Evolutionary conservation across 2,888 invertebrate genomes (phyloP), one percentile per base, ranked within the genome.

Genomic region (Aethes cnicana): DNA sequence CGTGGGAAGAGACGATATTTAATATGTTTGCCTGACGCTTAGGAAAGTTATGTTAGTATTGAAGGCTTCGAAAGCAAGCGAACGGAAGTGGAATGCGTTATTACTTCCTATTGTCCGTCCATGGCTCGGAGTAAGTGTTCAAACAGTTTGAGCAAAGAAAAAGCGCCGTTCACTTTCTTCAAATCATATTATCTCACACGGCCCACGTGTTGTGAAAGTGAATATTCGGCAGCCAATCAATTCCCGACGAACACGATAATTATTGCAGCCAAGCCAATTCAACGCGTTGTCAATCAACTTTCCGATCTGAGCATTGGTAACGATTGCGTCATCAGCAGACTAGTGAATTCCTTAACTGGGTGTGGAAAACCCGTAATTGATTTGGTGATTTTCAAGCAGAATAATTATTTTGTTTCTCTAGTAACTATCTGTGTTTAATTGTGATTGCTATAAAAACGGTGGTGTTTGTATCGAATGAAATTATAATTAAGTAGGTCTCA

Each of bases 121-220:
- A 35, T 44, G 44, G 44, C 44, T 46, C 52, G 26, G 28, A 50
- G 55, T 53, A 57, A 64, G 62, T 68, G 69, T 63, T 63, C 74
- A 81, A 84, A 85, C 64, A 75, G 53, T 66, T 72, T 78, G 72
- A 59, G 76, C 67, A 86, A 85, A 86, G 84, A 84, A 87, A 86
- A 81, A 84, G 82, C 50, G 65, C 78, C 82, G 80, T 84, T 87
- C 82, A 85, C 88, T 88, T 88, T 88, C 85, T 74, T 80, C 66
- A 65, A 67, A 73, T 74, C 66, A 70, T 73, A 62, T 62, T 64
- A 52, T 77, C 71, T 74, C 77, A 78, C 75, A 78, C 68, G 63
- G 59, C 64, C 69, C 74, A 75, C 75, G 74, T 74, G 71, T 73
- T 65, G 84, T 79, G 87, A 88, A 88, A 87, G 87, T 84, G 79